Evolutionary conservation across 2,113 vertebrate species (phyloP).

Genomic region (Gallinago undulata): DNA sequence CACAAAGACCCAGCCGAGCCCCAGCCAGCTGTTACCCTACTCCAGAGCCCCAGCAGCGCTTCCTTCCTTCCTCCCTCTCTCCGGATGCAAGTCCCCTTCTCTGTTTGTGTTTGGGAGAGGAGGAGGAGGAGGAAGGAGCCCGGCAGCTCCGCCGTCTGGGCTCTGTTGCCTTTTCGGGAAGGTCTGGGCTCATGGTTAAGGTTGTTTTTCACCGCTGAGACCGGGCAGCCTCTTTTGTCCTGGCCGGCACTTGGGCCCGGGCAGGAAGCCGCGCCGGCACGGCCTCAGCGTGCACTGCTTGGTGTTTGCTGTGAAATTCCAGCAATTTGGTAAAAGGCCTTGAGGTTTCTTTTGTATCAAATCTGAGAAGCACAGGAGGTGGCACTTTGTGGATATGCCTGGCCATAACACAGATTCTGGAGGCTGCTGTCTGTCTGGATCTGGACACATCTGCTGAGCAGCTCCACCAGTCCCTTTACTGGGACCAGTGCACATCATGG

Average conservation of each 20-base stretch:
- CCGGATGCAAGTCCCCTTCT: slow-evolving; percentile 26
- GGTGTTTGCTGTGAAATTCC: neutral
- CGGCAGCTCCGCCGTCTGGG: accelerated
- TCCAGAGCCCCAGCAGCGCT: neutral
- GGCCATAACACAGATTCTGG: neutral
- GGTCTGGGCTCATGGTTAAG: neutral
- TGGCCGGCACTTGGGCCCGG: accelerated
- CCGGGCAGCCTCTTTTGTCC: neutral
- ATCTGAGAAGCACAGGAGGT: neutral
- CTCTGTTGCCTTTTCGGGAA: neutral
- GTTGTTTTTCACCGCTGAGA: neutral
- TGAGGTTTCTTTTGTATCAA: neutral
- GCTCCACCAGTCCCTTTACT: neutral
- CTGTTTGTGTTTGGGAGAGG: slow-evolving; percentile 30
- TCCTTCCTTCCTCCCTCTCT: slow-evolving; percentile 34
- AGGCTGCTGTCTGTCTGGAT: neutral
- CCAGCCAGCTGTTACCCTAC: neutral
- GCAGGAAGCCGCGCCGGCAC: neutral
- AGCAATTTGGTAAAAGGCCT: neutral
- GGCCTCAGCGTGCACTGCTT: neutral
- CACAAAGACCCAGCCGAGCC: slow-evolving; percentile 7
- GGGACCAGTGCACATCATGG: accelerated
- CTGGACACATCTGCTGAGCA: neutral
- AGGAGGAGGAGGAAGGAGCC: slow-evolving; percentile 29
- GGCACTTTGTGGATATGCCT: neutral